These are phyloP conservation scores for Potamarius usumacintae DNA, from an alignment of 2,113 vertebrate genomes.

Conservation along the genomic window DNA sequence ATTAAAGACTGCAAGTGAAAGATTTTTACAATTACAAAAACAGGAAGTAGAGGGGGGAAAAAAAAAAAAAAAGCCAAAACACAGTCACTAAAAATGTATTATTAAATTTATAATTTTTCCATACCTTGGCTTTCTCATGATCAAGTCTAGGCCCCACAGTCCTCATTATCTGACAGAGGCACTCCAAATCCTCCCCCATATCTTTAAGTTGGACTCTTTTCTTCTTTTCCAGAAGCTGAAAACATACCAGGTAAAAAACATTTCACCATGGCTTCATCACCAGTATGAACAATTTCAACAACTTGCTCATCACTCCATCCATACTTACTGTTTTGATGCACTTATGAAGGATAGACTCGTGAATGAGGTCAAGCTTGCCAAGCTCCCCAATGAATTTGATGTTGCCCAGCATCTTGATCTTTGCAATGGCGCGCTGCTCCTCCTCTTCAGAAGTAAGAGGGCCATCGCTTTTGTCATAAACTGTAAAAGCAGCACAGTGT, in stretches of 20 bases:
- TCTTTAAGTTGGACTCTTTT: conserved; percentile 99
- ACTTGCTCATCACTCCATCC: no score
- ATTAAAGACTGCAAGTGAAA: conserved; percentile 88
- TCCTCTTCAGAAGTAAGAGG: conserved; percentile 98
- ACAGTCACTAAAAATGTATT: not conserved
- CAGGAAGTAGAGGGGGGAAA: not conserved
- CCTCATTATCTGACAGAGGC: conserved; percentile 99
- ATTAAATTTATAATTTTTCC: not conserved
- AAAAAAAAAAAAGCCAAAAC: not conserved
- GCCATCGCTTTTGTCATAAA: conserved; percentile 98
- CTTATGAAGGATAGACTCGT: conserved; percentile 99
- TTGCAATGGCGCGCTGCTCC: conserved; percentile 98
- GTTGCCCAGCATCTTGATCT: conserved; percentile 99
- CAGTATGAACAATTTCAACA: conserved; percentile 20
- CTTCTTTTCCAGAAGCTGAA: conserved; percentile 99
- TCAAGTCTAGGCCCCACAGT: conserved; percentile 99
- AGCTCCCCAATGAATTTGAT: conserved; percentile 99
- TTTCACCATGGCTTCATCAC: not conserved
- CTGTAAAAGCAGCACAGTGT: conserved; percentile 61
- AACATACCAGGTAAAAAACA: not conserved
- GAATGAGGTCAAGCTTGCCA: conserved; percentile 99
- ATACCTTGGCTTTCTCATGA: conserved; percentile 98
- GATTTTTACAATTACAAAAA: not conserved
- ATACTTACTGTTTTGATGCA: conserved; percentile 99
- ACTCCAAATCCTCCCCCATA: conserved; percentile 99